A percentile compares a stretch with the other conserved stretches of the same genome.
phyloP scores from a whole-genome alignment of 2,797 vertebrate genomes.

The Morelia viridis region DNA sequence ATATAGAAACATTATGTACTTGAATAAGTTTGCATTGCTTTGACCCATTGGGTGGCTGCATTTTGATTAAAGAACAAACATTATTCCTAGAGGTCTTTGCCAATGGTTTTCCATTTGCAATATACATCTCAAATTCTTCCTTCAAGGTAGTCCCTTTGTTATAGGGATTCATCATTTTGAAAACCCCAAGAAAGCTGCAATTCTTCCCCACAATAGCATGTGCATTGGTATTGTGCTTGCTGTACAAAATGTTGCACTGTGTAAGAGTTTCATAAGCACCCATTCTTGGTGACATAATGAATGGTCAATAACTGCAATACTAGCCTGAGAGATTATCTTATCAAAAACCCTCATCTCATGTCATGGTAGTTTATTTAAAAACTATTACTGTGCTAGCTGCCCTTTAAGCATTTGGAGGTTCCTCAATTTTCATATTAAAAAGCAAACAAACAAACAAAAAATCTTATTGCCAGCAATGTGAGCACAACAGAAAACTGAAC shows the following conservation, averaged over 20 bases:
- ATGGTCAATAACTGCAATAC: background rate
- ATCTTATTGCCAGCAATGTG: background rate
- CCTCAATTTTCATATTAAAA: background rate
- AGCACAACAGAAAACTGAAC: background rate
- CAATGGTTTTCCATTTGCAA: background rate
- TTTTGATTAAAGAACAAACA: background rate
- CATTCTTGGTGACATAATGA: background rate
- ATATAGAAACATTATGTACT: background rate
- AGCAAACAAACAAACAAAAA: background rate
- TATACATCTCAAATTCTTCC: background rate
- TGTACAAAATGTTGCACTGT: background rate
- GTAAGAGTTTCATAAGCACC: background rate
- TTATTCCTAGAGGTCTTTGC: background rate
- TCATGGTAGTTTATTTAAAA: constrained; percentile 9
- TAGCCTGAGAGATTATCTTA: background rate
- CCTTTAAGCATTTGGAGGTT: background rate
- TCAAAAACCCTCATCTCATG: background rate
- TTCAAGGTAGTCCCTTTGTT: background rate
- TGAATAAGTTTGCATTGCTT: background rate
- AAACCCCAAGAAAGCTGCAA: background rate
- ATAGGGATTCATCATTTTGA: background rate
- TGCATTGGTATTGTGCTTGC: background rate
- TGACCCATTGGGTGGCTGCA: background rate
- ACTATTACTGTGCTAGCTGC: background rate
- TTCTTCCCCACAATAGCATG: background rate